Base-by-base conservation (phyloP, 2,888 invertebrate species). In the Scaptomyza flava region DNA sequence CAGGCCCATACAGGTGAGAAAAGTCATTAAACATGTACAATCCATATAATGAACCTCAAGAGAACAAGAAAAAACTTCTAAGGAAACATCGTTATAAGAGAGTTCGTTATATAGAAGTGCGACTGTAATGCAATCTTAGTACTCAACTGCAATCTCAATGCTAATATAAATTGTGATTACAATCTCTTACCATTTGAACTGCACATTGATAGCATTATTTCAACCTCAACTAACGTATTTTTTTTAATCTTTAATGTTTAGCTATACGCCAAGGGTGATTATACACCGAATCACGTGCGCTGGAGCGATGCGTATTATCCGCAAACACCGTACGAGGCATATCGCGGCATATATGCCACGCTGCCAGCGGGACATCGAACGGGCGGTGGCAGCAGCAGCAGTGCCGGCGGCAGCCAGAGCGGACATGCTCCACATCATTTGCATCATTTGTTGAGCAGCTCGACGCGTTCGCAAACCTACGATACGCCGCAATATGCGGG, bases 1-100 rank as follows among this genome's bases (percentile, higher is more conserved):
- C 77, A 93, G 97, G 42, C 97, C 97, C 9, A 96, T 97, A 70
- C 95, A 96, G 89, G 92, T 92, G 8, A 38, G 38, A n/a, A 6
- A 34, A 27, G 6, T 27, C 27, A 6, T 5, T 0, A 27, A 17
- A 17, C 17, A 1, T 17, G 17, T 27, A 27, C 27, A 27, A 6
- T 27, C 6, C 1, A 1, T 27, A 27, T 0, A 27, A 27, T 6
- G 27, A 27, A 27, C 6, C 27, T 27, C 23, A 17, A 17, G 17
- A 17, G 1, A 17, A 17, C 17, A 17, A 17, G 17, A 17, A 17
- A 23, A 23, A 23, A 23, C 23, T 23, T 23, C 23, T 23, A 4
- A 23, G 17, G 1, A 17, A 17, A 17, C 17, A 17, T 17, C 17
- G 17, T 17, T 23, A 23, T 4, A 2, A 23, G 2, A 23, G 23